Conservation (phyloP, 2,113 vertebrate genomes). For the Sebastes fasciatus region DNA sequence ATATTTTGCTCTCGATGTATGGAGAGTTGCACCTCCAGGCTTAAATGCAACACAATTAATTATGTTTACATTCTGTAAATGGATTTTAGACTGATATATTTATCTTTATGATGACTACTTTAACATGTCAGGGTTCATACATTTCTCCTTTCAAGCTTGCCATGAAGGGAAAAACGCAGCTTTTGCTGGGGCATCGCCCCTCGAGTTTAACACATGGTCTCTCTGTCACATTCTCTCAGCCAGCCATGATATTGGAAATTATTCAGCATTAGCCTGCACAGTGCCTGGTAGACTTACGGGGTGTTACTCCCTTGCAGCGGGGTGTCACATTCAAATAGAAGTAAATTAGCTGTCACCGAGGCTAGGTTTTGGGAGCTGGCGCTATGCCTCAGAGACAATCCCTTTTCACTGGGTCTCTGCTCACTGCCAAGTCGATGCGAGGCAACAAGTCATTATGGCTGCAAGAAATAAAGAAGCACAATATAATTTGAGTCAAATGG, state of each 20-base stretch:
- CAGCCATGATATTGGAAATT: slow-evolving; percentile 70
- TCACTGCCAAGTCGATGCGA: slow-evolving; percentile 36
- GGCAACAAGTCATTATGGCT: slow-evolving; percentile 59
- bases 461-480: slow-evolving; percentile 44
- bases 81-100: slow-evolving; percentile 41
- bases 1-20: slow-evolving; percentile 46
- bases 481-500: slow-evolving; percentile 37
- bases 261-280: slow-evolving; percentile 60
- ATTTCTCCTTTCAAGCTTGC: slow-evolving; percentile 33
- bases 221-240: slow-evolving; percentile 45
- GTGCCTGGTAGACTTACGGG: slow-evolving; percentile 36
- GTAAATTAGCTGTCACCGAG: slow-evolving; percentile 79
- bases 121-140: slow-evolving; percentile 16
- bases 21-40: slow-evolving; percentile 23
- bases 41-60: slow-evolving; percentile 34
- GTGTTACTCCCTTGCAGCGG: slow-evolving; percentile 60
- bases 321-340: slow-evolving; percentile 74
- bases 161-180: not conserved
- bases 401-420: slow-evolving; percentile 29
- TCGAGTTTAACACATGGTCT: slow-evolving; percentile 43
- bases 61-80: slow-evolving; percentile 55
- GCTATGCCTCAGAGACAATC: slow-evolving; percentile 64
- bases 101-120: slow-evolving; percentile 32
- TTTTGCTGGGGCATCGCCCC: slow-evolving; percentile 1
- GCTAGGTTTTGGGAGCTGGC: slow-evolving; percentile 51